These are phyloP conservation scores for Mus minutoides DNA, from an alignment of 2,797 vertebrate genomes.

Conservation along the genomic window DNA sequence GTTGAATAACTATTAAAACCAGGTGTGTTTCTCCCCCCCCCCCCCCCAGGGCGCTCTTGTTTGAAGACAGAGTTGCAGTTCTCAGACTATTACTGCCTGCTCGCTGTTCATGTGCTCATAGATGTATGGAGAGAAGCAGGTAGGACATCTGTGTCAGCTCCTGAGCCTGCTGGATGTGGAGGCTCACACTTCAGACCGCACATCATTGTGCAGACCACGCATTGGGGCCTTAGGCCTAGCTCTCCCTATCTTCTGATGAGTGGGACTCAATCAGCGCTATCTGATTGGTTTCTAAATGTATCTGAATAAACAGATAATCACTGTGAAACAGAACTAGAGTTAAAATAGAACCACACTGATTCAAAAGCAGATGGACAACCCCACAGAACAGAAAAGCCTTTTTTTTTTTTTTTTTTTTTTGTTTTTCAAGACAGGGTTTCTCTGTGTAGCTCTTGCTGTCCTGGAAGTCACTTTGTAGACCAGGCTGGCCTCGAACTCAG, in stretches of 20 bases:
- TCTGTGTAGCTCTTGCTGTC: too few species aligned
- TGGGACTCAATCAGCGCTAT: neutral
- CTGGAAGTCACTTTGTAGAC: too few species aligned
- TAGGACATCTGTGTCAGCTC: conserved; percentile 73
- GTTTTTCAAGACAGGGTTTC: too few species aligned
- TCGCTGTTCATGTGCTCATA: conserved; percentile 95
- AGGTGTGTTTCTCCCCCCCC: neutral
- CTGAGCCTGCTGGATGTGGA: neutral
- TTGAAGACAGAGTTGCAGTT: conserved; percentile 98
- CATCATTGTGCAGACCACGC: neutral
- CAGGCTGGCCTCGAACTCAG: too few species aligned
- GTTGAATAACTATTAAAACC: conserved; percentile 53
- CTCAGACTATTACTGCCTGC: conserved; percentile 98
- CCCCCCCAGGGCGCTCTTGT: conserved; percentile 90
- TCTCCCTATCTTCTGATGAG: neutral
- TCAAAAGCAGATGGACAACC: neutral
- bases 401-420: too few species aligned
- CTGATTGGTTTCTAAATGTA: conserved; percentile 48
- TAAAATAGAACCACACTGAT: conserved; percentile 27
- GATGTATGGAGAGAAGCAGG: conserved; percentile 95
- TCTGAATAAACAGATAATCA: conserved; percentile 7
- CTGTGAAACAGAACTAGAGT: neutral
- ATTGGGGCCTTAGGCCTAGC: neutral
- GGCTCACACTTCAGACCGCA: neutral
- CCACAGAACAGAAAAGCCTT: neutral